Conservation (phyloP, 1,140 invertebrate species). For the Tetramorium alpestre region DNA sequence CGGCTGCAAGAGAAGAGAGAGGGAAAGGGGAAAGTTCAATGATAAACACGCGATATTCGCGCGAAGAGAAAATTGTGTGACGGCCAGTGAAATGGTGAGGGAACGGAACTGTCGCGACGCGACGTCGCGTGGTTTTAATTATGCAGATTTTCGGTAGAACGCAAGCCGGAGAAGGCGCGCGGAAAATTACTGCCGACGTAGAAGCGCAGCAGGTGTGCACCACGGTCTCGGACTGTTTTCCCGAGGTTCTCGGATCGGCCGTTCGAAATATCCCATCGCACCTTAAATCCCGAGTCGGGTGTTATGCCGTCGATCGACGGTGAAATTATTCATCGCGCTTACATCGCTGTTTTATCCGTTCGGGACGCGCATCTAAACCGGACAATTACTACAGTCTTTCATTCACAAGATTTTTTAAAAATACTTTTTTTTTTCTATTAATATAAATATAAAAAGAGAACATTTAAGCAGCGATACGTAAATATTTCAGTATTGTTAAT, state of each 20-base stretch:
- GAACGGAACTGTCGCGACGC: neutral
- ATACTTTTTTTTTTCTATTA: neutral
- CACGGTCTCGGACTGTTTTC: slow-evolving; percentile 16
- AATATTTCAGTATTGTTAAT: slow-evolving; percentile 3
- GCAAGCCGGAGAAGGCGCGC: neutral
- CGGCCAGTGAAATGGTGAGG: neutral
- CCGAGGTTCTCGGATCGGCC: slow-evolving; percentile 9
- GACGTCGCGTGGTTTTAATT: slow-evolving; percentile 44
- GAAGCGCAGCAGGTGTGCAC: slow-evolving; percentile 24
- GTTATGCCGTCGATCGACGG: neutral
- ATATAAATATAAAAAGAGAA: neutral
- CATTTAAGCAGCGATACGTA: neutral
- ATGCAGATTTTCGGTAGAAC: slow-evolving; percentile 48
- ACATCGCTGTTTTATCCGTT: slow-evolving; percentile 23
- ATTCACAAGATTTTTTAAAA: neutral
- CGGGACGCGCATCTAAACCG: neutral
- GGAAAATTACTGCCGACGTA: slow-evolving; percentile 45
- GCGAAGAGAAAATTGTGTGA: neutral
- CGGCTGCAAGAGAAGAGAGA: neutral
- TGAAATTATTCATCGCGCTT: slow-evolving; percentile 50
- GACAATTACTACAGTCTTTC: neutral
- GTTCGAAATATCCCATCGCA: slow-evolving; percentile 12
- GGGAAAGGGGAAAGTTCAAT: neutral
- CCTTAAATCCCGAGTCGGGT: slow-evolving; percentile 44
- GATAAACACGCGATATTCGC: neutral